These are phyloP conservation scores for Sebastes nivosus DNA, from an alignment of 2,797 vertebrate genomes.

Conservation along the genomic window DNA sequence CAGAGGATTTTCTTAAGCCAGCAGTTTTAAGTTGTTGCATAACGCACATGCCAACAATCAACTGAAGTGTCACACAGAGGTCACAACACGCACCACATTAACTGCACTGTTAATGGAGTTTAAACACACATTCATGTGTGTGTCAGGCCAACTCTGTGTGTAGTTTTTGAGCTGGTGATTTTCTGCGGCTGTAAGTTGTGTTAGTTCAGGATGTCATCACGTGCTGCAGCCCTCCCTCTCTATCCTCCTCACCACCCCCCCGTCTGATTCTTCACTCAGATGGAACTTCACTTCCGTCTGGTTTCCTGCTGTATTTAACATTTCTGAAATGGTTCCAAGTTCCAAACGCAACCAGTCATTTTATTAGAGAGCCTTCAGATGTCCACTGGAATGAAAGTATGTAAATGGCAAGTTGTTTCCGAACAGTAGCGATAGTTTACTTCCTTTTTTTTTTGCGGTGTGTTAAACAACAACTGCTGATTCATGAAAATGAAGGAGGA, in stretches of 20 bases:
- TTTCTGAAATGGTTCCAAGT: background rate
- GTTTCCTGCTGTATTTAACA: constrained; percentile 10
- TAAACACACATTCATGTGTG: background rate
- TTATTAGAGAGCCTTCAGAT: background rate
- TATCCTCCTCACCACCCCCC: background rate
- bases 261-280: background rate
- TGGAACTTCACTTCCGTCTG: constrained; percentile 2
- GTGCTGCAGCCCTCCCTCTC: background rate
- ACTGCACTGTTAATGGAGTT: background rate
- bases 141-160: background rate
- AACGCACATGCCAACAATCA: background rate
- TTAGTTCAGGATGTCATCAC: background rate
- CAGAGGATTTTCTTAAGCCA: constrained; percentile 2
- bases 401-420: background rate
- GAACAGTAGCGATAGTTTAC: background rate
- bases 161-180: background rate
- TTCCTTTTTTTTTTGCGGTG: background rate
- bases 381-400: background rate
- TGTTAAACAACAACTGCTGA: background rate
- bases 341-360: background rate
- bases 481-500: background rate
- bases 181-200: background rate
- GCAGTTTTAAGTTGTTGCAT: background rate
- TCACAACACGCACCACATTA: background rate
- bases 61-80: background rate